A percentile compares a stretch with the other conserved stretches of the same genome.
Conservation (phyloP, 2,113 vertebrate genomes). For the Microcebus ravelobensis region DNA sequence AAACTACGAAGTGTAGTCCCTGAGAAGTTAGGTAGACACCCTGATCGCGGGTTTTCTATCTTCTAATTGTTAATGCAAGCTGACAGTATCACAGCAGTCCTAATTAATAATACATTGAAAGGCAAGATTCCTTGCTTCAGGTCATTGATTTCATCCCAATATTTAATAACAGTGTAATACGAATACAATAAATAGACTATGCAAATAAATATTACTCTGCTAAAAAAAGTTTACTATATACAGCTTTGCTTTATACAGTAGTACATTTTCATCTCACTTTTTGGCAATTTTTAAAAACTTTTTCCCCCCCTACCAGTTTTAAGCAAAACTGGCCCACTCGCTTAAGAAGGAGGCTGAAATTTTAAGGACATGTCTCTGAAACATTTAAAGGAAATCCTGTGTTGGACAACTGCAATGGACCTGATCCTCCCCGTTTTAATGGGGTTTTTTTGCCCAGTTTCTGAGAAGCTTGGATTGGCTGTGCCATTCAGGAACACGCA, state of each 20-base stretch:
- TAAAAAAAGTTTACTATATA: conserved; percentile 86
- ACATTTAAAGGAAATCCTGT: conserved; percentile 58
- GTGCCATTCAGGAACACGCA: not conserved
- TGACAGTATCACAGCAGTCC: conserved; percentile 75
- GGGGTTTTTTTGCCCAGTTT: not conserved
- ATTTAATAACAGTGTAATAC: conserved; percentile 79
- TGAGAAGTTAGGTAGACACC: conserved; percentile 87
- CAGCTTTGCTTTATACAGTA: conserved; percentile 84
- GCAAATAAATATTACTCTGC: conserved; percentile 88
- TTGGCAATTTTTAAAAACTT: conserved; percentile 71
- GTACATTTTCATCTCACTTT: conserved; percentile 70
- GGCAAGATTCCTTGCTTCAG: conserved; percentile 78
- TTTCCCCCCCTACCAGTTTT: conserved; percentile 60
- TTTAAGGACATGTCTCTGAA: conserved; percentile 70
- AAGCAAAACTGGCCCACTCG: conserved; percentile 74
- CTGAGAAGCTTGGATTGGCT: not conserved
- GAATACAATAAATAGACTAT: conserved; percentile 87
- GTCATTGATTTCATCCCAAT: conserved; percentile 75
- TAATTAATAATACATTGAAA: conserved; percentile 54
- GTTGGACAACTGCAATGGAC: not conserved
- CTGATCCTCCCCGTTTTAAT: not conserved
- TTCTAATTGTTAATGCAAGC: conserved; percentile 78
- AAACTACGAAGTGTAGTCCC: conserved; percentile 87
- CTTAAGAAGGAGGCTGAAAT: conserved; percentile 69
- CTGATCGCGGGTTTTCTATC: conserved; percentile 76